These are phyloP conservation scores for Lithobates sylvaticus DNA, from an alignment of 2,797 vertebrate species.

Conservation along the genomic window DNA sequence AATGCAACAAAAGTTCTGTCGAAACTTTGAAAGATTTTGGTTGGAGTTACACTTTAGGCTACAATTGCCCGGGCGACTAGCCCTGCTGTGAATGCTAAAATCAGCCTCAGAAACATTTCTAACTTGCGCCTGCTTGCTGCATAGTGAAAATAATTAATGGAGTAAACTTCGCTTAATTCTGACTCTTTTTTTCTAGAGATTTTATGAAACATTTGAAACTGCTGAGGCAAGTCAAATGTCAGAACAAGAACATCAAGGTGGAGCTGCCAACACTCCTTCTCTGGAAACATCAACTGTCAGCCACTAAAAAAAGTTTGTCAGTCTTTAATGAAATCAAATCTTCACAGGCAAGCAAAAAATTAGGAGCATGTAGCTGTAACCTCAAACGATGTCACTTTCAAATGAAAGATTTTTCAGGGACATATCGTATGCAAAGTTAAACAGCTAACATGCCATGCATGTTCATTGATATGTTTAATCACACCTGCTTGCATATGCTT, in stretches of 20 bases:
- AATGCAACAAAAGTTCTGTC: no score
- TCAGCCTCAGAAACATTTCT: no score
- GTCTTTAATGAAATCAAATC: neutral
- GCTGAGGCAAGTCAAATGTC: neutral
- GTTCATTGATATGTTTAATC: neutral
- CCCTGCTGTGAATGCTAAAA: no score
- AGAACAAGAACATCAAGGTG: constrained; percentile 20
- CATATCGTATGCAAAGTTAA: neutral
- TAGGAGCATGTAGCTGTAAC: neutral
- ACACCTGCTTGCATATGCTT: neutral
- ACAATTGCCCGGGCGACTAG: no score
- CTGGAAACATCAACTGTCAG: neutral
- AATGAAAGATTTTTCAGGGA: neutral
- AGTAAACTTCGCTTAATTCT: no score
- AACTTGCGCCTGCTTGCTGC: no score
- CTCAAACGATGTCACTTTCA: neutral
- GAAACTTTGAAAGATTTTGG: no score
- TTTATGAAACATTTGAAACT: constrained; percentile 5
- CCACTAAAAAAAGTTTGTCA: neutral
- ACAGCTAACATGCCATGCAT: neutral
- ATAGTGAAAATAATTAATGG: no score
- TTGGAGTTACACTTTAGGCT: no score
- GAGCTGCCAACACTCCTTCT: neutral
- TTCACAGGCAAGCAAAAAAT: neutral
- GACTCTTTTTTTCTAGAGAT: constrained; percentile 13